phyloP scores from a whole-genome alignment of 2,888 invertebrate species.

The Diadegma fenestrale region DNA sequence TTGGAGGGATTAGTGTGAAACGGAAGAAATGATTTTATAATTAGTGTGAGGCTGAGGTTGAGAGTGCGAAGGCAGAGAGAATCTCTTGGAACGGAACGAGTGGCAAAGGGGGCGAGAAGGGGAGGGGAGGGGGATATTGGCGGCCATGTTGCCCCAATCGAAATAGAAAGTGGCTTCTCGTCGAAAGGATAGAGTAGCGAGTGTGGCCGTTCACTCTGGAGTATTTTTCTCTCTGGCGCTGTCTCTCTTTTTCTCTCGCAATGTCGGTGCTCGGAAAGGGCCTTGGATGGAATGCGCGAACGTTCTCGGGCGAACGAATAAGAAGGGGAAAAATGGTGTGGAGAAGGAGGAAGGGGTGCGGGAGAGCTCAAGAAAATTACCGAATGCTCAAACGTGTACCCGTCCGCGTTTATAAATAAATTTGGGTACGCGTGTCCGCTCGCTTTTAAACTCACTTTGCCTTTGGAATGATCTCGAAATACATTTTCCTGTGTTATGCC shows the following conservation, averaged over 20 bases:
- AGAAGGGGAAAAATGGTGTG: not conserved
- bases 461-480: constrained; percentile 54
- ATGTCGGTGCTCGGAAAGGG: constrained; percentile 68
- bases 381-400: constrained; percentile 68
- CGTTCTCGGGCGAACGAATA: constrained; percentile 41
- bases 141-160: constrained; percentile 74
- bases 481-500: not conserved
- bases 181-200: constrained; percentile 65
- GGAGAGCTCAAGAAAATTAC: constrained; percentile 76
- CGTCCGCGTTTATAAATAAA: constrained; percentile 65
- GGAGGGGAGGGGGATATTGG: constrained; percentile 43
- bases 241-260: constrained; percentile 45
- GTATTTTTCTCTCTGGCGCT: constrained; percentile 45
- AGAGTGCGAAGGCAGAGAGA: constrained; percentile 1
- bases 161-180: constrained; percentile 76
- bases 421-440: constrained; percentile 50
- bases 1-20: not conserved
- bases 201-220: constrained; percentile 69
- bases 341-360: not conserved
- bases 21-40: constrained; percentile 11
- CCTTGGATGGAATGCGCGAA: constrained; percentile 80
- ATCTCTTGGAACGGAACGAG: constrained; percentile 17
- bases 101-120: not conserved
- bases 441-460: constrained; percentile 36
- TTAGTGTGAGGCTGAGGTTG: not conserved